Evolutionary conservation across 2,888 invertebrate species (phyloP).

Genomic region (Pharmacophagus antenor): DNA sequence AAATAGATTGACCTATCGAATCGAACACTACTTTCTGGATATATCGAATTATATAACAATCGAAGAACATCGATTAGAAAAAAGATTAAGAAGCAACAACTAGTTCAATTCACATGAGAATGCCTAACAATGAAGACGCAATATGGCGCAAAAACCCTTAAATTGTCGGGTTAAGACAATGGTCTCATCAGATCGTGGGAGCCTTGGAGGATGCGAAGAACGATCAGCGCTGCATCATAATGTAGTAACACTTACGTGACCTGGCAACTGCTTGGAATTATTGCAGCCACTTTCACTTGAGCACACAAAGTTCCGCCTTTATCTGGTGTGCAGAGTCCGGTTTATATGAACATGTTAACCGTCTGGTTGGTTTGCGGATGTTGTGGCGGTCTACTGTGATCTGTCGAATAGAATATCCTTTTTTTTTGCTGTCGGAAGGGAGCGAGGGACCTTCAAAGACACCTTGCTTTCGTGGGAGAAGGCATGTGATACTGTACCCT

Average conservation of each 20-base stretch:
- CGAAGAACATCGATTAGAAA: conserved; percentile 7
- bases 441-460: too few species aligned
- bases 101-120: conserved; percentile 25
- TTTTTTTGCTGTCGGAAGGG: too few species aligned
- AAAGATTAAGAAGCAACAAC: conserved; percentile 5
- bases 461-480: too few species aligned
- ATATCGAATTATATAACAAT: conserved; percentile 12
- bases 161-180: conserved; percentile 42
- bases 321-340: background rate
- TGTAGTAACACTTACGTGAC: conserved; percentile 28
- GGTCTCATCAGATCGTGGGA: conserved; percentile 35
- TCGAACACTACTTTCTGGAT: background rate
- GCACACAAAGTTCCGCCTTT: conserved; percentile 4
- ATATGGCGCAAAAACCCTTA: conserved; percentile 43
- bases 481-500: too few species aligned
- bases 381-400: background rate
- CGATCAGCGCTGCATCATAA: conserved; percentile 11
- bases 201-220: conserved; percentile 10
- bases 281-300: conserved; percentile 24
- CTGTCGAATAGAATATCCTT: background rate
- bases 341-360: background rate
- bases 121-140: conserved; percentile 24
- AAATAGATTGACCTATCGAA: background rate
- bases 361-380: background rate
- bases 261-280: conserved; percentile 15